These are phyloP conservation scores for Hydraecia micacea DNA, from an alignment of 2,888 invertebrate genomes.

Conservation along the genomic window DNA sequence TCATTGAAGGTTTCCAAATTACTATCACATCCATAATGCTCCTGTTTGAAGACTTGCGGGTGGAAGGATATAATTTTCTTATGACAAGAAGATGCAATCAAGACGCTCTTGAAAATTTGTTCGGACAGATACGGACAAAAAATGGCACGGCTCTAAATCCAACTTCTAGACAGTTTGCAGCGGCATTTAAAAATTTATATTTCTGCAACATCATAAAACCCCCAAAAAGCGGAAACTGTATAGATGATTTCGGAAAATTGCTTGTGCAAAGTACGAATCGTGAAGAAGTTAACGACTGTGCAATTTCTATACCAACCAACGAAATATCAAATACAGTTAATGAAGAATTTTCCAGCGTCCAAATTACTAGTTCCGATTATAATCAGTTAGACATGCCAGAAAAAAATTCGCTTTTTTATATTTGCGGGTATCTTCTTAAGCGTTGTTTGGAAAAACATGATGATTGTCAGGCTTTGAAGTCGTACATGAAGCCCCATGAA, in stretches of 20 bases:
- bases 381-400: too few species aligned
- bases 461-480: conserved; percentile 5
- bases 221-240: too few species aligned
- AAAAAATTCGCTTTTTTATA: too few species aligned
- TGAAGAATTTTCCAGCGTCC: too few species aligned
- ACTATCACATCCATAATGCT: conserved; percentile 35
- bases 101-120: conserved; percentile 41
- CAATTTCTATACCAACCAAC: too few species aligned
- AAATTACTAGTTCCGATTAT: too few species aligned
- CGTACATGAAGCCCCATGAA: conserved; percentile 26
- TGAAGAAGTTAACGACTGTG: too few species aligned
- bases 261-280: too few species aligned
- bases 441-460: too few species aligned
- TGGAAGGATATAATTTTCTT: conserved; percentile 9
- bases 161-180: conserved; percentile 40
- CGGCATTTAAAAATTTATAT: conserved; percentile 30
- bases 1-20: conserved; percentile 34
- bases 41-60: conserved; percentile 32
- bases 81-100: conserved; percentile 18
- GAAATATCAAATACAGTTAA: too few species aligned
- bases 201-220: conserved; percentile 7
- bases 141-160: conserved; percentile 33
- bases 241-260: too few species aligned
- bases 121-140: conserved; percentile 37
- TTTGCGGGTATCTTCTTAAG: too few species aligned